Base-by-base conservation (phyloP, 2,888 invertebrate genomes). In the Catonia carolina region DNA sequence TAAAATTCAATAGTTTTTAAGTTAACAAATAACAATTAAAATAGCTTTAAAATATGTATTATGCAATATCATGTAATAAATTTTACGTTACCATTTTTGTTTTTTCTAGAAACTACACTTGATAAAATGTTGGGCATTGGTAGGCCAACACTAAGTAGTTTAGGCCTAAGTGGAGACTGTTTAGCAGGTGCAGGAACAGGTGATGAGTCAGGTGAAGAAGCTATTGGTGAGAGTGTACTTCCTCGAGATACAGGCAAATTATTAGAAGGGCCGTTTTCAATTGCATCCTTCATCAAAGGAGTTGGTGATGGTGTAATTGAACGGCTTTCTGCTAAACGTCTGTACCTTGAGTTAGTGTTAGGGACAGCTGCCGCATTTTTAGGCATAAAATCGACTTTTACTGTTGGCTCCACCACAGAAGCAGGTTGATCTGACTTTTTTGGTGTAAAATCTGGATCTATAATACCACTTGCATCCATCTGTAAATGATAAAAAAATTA, bases 311-410 rank as follows among this genome's bases (percentile, higher is more conserved):
- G 84, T 14, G 85, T 85, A 35, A 86, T 83, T 27, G 87, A 87
- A 54, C 87, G 79, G 2, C 88, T 86, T 71, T 89, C 89, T 27
- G 85, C 79, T 60, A 89, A 75, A 37, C 88, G 78, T 41, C 82
- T 78, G 70, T 89, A 82, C 71, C 83, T 78, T 47, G 55, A 58
- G 8, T 54, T 56, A 12, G 59, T 55, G 15, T 53, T 49, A 14
- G 58, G 58, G 4, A 60, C 60, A 22, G 36, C 49, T 14, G 42
- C 23, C 2, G 22, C 36, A 12, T 57, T 56, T 52, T 57, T 60
- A n/a, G 55, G 52, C 17, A 56, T 50, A 22, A 53, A 54, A 8
- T 64, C 65, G 15, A 39, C 53, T 31, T 50, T 54, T 10, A 51
- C 27, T 14, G 41, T 14, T n/a, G 48, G 37, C n/a, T 33, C 49